phyloP scores from a whole-genome alignment of 2,888 invertebrate genomes.

The Amblyjoppa proteus region DNA sequence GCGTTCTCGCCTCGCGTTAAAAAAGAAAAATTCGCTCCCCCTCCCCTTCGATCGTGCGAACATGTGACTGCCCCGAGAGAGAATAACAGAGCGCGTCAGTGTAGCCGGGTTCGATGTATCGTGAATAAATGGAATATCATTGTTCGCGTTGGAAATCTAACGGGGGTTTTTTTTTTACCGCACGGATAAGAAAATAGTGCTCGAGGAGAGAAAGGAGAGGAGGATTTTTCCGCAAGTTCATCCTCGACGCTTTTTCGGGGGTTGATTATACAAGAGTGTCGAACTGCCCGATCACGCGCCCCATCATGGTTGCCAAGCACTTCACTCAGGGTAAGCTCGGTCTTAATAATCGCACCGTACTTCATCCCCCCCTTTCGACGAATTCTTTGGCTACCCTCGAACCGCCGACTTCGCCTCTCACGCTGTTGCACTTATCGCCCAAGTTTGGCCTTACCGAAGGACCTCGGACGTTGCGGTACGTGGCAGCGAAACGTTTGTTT shows the following conservation, averaged over 20 bases:
- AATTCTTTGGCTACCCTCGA: slow-evolving; percentile 45
- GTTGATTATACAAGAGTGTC: slow-evolving; percentile 65
- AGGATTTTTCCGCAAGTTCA: slow-evolving; percentile 49
- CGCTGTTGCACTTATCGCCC: background rate
- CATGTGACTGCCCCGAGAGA: slow-evolving; percentile 77
- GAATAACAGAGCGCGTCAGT: slow-evolving; percentile 50
- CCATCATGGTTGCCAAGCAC: slow-evolving; percentile 83
- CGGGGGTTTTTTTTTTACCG: background rate
- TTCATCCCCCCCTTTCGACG: slow-evolving; percentile 60
- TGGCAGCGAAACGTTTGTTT: slow-evolving; percentile 11
- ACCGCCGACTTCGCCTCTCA: background rate
- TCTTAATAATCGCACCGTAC: slow-evolving; percentile 62
- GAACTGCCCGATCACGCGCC: slow-evolving; percentile 75
- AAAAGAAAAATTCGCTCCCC: background rate
- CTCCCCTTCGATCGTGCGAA: slow-evolving; percentile 69
- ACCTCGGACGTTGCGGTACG: background rate
- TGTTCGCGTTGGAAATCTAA: slow-evolving; percentile 32
- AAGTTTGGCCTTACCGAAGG: background rate
- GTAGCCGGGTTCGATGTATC: slow-evolving; percentile 46
- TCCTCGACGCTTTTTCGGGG: slow-evolving; percentile 59
- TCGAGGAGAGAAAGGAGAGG: background rate
- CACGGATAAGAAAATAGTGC: slow-evolving; percentile 25
- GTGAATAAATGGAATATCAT: slow-evolving; percentile 66
- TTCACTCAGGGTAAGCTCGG: slow-evolving; percentile 82
- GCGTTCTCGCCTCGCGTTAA: slow-evolving; percentile 58